Conservation (phyloP, 1,140 invertebrate species). For the Acyrthosiphon pisum region DNA sequence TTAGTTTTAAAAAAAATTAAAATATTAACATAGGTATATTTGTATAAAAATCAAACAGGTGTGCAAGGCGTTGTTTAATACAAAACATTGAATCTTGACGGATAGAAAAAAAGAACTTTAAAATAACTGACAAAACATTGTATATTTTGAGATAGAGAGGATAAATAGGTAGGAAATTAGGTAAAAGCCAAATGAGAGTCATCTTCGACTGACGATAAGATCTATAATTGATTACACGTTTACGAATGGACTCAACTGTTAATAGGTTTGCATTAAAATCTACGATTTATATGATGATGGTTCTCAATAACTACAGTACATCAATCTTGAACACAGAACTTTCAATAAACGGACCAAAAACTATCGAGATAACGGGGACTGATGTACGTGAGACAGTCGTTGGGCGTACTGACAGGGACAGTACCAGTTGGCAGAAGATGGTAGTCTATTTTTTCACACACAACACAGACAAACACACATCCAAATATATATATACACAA, state of each 20-base stretch:
- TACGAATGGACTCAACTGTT: not conserved
- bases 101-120: not conserved
- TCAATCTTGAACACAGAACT: not conserved
- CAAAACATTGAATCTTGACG: not conserved
- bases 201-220: not conserved
- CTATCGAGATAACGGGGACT: not conserved
- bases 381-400: not conserved
- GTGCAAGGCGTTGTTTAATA: not conserved
- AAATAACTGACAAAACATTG: not conserved
- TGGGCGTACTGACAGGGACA: not conserved
- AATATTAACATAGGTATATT: not conserved
- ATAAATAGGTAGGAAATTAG: not conserved
- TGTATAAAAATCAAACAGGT: constrained; percentile 1
- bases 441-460: not conserved
- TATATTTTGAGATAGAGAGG: not conserved
- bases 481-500: not conserved
- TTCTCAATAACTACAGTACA: not conserved
- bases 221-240: not conserved
- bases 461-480: not conserved
- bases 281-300: not conserved
- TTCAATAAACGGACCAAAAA: not conserved
- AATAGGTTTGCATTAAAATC: not conserved
- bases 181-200: not conserved
- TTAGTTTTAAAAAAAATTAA: not conserved
- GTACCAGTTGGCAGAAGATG: not conserved